Percentiles rank a stretch among this genome's conserved stretches.
Evolutionary conservation across 1,140 invertebrate species (phyloP).

Genomic region (Battus philenor): DNA sequence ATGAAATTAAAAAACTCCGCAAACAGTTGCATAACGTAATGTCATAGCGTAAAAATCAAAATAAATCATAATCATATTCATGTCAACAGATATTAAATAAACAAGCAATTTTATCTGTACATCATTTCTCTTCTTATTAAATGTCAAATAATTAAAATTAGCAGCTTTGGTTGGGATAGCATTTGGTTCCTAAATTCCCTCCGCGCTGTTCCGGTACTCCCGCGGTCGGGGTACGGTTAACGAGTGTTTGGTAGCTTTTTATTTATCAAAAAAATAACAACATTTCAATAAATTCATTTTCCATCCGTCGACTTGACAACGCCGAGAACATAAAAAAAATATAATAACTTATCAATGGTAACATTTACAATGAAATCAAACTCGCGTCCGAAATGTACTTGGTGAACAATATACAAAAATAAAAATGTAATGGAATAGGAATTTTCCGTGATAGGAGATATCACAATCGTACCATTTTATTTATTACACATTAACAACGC

Average conservation of each 20-base stretch:
- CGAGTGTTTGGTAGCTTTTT: not conserved
- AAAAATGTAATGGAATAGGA: constrained; percentile 66
- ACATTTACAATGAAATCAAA: constrained; percentile 72
- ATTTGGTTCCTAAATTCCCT: constrained; percentile 24
- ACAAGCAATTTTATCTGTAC: constrained; percentile 19
- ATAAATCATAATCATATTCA: too few relatives aligned
- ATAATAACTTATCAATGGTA: constrained; percentile 71
- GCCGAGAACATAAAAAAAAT: constrained; percentile 44
- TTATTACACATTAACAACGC: constrained; percentile 41
- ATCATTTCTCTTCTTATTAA: constrained; percentile 1
- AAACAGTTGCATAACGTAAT: constrained; percentile 25
- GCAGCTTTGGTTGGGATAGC: constrained; percentile 46
- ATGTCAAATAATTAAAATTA: constrained; percentile 33
- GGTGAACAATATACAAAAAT: constrained; percentile 59
- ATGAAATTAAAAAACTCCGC: constrained; percentile 44
- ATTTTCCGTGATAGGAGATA: constrained; percentile 61
- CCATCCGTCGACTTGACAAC: constrained; percentile 27
- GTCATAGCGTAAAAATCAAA: constrained; percentile 29
- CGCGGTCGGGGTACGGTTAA: not conserved
- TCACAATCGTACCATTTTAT: constrained; percentile 56
- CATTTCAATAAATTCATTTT: constrained; percentile 25
- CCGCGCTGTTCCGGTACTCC: not conserved
- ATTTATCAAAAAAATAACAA: too few relatives aligned
- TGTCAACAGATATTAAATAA: constrained; percentile 20
- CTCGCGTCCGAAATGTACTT: constrained; percentile 41